Evolutionary conservation across 2,888 invertebrate species (phyloP), one percentile per base, ranked within the genome.

Genomic region (Tromatobia lineatoria): DNA sequence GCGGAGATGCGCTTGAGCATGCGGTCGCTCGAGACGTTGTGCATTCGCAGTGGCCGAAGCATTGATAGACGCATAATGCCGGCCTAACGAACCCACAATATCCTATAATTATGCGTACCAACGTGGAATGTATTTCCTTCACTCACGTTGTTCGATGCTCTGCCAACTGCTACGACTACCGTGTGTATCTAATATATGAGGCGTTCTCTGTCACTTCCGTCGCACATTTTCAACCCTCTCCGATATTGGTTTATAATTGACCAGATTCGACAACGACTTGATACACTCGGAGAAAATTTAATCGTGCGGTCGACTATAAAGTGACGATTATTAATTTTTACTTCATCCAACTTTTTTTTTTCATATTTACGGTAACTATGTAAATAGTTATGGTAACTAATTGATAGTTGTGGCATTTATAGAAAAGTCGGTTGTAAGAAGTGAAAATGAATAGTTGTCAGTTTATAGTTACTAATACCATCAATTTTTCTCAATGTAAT

Each of bases 31-130:
- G 61, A 10, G 29, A 29, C 59, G 15, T 54, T 23, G 59, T 47
- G 57, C 45, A 82, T 83, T 75, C 57, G 57, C 83, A 76, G 77
- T 85, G 83, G 83, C 83, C 70, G 47, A 64, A 59, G 80, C 85
- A 80, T 83, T 83, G 80, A 77, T 85, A 83, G 80, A 83, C 80
- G 80, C 78, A 83, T 80, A 85, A 85, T 84, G 64, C 80, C 45
- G 59, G 75, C 85, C 79, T 83, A 86, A 86, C 86, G 83, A 86
- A 86, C 78, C 75, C 83, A 85, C 86, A 86, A 86, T 86, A 85
- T 85, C 86, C 81, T 69, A 82, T 81, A 83, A 86, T 86, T 86
- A 83, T 83, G 73, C 77, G 70, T 66, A 76, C 71, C 70, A 71
- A 66, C 80, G 83, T 50, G 66, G 78, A 85, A 78, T 82, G 47